Evolutionary conservation across 2,888 invertebrate species (phyloP), one percentile per base, ranked within the genome.

Genomic region (Hofmannophila pseudospretella): DNA sequence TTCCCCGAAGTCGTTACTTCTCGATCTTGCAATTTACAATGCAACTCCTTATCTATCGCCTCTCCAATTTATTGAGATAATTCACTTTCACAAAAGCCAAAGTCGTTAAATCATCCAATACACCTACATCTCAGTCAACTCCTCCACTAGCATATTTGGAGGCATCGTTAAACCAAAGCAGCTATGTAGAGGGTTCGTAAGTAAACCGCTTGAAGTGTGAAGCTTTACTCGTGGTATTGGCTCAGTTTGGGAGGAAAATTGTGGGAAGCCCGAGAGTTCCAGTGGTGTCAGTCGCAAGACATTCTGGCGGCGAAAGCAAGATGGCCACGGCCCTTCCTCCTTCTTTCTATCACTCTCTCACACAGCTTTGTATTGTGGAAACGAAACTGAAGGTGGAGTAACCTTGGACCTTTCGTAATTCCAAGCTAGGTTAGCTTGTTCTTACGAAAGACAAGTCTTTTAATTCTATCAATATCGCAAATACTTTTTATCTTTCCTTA

Each of bases 251-350:
- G 33, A n/a, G 22, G 28, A 25, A 35, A 22, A 31, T 30, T 37
- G 29, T 29, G 34, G 31, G 44, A 43, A 46, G 44, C 38, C 36
- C 23, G 34, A 34, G 10, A 30, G 38, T 40, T 47, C 27, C 31
- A 26, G 48, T 51, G 51, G 52, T 65, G 62, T 61, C 67, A 69
- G 73, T 74, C 72, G 70, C 64, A 66, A 60, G 64, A 66, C 60
- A 55, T 54, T 55, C 60, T 64, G 68, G 78, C 73, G 79, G 78
- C 69, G 77, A 69, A 78, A 84, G 85, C 85, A 86, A 85, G 84
- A 79, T 86, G 84, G 85, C 82, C 84, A 70, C 71, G 75, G 72
- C 75, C 74, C 67, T 72, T 62, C 58, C 53, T 58, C 55, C 60
- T 9, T 25, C 10, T 68, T 63, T 66, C 63, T 73, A 58, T 69